phyloP scores from a whole-genome alignment of 2,888 invertebrate genomes.

The Leucophora obtusa region DNA sequence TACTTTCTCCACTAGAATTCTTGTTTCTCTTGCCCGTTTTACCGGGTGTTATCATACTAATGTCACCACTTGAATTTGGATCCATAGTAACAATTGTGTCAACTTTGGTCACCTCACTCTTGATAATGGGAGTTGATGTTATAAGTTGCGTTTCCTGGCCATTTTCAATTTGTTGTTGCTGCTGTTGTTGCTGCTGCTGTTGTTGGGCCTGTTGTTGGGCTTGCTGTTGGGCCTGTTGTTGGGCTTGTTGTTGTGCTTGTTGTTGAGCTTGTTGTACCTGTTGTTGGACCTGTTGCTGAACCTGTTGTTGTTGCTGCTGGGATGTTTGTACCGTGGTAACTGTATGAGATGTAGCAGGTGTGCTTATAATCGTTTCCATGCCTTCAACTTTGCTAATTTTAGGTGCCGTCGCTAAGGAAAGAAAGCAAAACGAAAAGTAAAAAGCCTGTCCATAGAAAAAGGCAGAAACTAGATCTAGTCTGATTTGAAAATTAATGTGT shows the following conservation, averaged over 20 bases:
- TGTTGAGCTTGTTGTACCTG: constrained; percentile 64
- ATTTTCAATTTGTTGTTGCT: constrained; percentile 71
- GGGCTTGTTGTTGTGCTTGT: constrained; percentile 59
- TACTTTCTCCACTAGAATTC: constrained; percentile 62
- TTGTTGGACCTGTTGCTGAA: constrained; percentile 54
- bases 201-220: constrained; percentile 60
- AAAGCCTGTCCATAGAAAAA: no score
- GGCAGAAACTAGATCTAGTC: no score
- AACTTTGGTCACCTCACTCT: constrained; percentile 75
- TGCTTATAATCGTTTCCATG: constrained; percentile 77
- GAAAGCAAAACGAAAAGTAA: no score
- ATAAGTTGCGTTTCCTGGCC: constrained; percentile 72
- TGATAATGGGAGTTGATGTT: constrained; percentile 74
- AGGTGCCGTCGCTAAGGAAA: constrained; percentile 73
- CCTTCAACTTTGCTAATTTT: constrained; percentile 77
- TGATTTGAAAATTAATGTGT: no score
- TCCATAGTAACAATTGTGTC: constrained; percentile 77
- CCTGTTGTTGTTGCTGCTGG: constrained; percentile 65
- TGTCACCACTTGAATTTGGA: constrained; percentile 70
- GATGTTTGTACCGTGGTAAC: constrained; percentile 61
- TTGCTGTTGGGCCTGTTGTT: constrained; percentile 65
- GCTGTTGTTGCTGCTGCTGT: constrained; percentile 63
- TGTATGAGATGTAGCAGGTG: constrained; percentile 73
- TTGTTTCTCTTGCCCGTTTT: constrained; percentile 65
- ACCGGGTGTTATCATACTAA: constrained; percentile 64